Base-by-base conservation (phyloP, 2,888 invertebrate genomes). In the Neoaliturus tenellus region DNA sequence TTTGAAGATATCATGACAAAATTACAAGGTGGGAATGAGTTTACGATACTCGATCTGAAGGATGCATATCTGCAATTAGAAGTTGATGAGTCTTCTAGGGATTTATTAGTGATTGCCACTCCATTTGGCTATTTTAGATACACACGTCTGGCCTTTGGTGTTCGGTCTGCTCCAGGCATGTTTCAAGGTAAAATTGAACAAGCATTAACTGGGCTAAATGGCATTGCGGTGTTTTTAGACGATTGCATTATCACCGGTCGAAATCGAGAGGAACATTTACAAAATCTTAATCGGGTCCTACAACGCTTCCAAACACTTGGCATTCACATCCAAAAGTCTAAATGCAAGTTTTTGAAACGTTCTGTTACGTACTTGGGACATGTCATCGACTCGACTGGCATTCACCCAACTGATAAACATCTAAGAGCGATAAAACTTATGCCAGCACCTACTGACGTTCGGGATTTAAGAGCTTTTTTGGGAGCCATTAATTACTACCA, bases 1-100 rank as follows among this genome's bases (percentile, higher is more conserved):
- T 58, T 58, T 23, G 58, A 58, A 58, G 58, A 58, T 10, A 25
- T 58, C 23, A 25, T 58, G 1, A 1, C 71, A 31, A 71, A 71
- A 14, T 10, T 31, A 1, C 12, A 33, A 33, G 20, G 33, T n/a
- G 28, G 28, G 17, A 71, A 35, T 25, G 33, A 3, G 33, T 71
- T 71, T 71, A 33, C 33, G 28, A 20, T 71, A 4, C 28, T 71
- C 71, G 71, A 71, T 71, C n/a, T 71, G n/a, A 71, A 71, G 71
- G 71, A 71, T 31, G 31, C 20, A 6, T 71, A 35, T n/a, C n/a
- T n/a, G n/a, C n/a, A n/a, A n/a, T n/a, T n/a, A n/a, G n/a, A n/a
- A n/a, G n/a, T n/a, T 71, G 12, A 35, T 71, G 1, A 5, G 5
- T 5, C 12, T 5, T 3, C 17, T 1, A n/a, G n/a, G n/a, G n/a